Conservation (phyloP, 2,113 vertebrate genomes). For the Anguilla rostrata region DNA sequence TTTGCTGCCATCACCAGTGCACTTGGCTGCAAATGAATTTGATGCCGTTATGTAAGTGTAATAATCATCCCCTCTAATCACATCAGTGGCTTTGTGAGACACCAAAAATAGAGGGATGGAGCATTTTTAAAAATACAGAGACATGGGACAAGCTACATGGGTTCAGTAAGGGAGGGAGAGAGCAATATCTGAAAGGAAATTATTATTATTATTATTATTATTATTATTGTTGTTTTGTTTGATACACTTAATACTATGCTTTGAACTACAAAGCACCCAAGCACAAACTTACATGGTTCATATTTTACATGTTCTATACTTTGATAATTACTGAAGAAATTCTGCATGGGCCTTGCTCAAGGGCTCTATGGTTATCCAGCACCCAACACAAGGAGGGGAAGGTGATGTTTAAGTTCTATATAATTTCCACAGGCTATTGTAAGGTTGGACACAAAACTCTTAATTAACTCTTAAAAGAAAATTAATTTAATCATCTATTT, state of each 20-base stretch:
- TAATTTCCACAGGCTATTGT: too few species aligned
- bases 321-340: too few species aligned
- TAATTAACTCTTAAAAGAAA: too few species aligned
- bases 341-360: too few species aligned
- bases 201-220: neutral
- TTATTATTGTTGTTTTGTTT: neutral
- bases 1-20: slow-evolving; percentile 64
- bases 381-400: too few species aligned
- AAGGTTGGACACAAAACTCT: too few species aligned
- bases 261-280: neutral
- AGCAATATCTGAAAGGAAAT: neutral
- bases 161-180: neutral
- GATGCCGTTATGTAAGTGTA: slow-evolving; percentile 73
- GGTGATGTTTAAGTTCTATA: too few species aligned
- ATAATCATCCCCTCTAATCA: slow-evolving; percentile 74
- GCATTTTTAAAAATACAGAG: slow-evolving; percentile 58
- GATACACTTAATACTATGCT: neutral
- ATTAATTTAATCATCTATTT: too few species aligned
- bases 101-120: slow-evolving; percentile 74
- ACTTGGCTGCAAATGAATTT: slow-evolving; percentile 76
- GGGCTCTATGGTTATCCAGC: too few species aligned
- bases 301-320: too few species aligned
- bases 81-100: slow-evolving; percentile 69
- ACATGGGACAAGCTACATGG: slow-evolving; percentile 37
- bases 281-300: too few species aligned